Evolutionary conservation across 2,113 vertebrate genomes (phyloP).

Genomic region (Tachysurus vachellii): DNA sequence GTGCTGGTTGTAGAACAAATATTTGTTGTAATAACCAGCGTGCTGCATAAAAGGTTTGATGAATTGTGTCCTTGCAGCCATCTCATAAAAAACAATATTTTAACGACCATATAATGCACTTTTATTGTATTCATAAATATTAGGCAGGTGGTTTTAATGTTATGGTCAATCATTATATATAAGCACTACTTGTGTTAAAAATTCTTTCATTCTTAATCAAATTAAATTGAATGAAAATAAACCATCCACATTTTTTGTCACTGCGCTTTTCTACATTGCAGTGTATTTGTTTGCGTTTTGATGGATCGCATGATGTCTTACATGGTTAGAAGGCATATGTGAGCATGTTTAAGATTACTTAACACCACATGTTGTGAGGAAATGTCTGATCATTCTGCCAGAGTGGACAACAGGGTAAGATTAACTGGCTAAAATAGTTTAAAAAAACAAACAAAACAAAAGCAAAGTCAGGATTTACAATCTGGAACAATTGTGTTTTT

Average conservation of each 20-base stretch:
- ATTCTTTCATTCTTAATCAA: not conserved
- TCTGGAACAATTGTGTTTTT: not conserved
- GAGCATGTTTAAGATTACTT: not conserved
- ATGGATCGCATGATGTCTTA: no score
- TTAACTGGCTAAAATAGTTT: not conserved
- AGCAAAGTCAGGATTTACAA: not conserved
- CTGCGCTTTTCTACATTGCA: not conserved
- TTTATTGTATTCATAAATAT: not conserved
- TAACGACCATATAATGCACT: not conserved
- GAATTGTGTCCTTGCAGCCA: not conserved
- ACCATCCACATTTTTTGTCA: not conserved
- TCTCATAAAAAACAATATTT: not conserved
- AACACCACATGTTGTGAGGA: not conserved
- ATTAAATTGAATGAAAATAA: not conserved
- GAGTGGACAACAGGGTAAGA: not conserved
- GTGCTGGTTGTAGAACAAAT: not conserved
- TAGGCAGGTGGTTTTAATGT: not conserved
- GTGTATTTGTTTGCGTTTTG: no score
- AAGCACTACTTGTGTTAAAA: not conserved
- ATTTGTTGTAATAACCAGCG: not conserved
- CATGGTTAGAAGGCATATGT: not conserved
- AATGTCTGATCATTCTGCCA: not conserved
- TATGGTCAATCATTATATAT: not conserved
- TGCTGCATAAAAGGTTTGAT: not conserved
- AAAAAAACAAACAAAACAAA: not conserved